Evolutionary conservation across 2,888 invertebrate genomes (phyloP).

Genomic region (Oligia fasciuncula): DNA sequence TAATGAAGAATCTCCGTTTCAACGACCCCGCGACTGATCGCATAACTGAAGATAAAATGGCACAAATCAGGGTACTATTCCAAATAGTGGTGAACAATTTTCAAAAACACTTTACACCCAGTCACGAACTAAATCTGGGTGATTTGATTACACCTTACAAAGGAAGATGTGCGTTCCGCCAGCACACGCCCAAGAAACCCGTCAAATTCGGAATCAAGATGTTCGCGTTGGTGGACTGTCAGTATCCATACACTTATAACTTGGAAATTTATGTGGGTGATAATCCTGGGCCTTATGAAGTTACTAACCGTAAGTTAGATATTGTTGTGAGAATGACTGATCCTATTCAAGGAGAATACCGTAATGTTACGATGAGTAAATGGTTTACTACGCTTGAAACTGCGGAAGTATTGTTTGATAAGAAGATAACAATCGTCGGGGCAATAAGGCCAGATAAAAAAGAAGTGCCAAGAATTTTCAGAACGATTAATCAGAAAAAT

Average conservation of each 20-base stretch:
- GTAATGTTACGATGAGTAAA: constrained; percentile 49
- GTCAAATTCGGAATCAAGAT: constrained; percentile 46
- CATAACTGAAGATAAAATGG: constrained; percentile 45
- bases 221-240: constrained; percentile 54
- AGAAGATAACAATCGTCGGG: constrained; percentile 44
- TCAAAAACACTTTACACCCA: constrained; percentile 52
- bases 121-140: constrained; percentile 47
- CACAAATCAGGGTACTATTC: constrained; percentile 48
- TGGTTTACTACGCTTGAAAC: constrained; percentile 46
- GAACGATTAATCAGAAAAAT: constrained; percentile 30
- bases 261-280: constrained; percentile 53
- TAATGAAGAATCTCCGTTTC: constrained; percentile 56
- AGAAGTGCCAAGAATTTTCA: constrained; percentile 51
- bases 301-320: constrained; percentile 41
- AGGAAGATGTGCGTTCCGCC: constrained; percentile 54
- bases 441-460: constrained; percentile 42
- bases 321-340: constrained; percentile 48
- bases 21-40: constrained; percentile 27
- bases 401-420: constrained; percentile 45
- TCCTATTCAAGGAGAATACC: constrained; percentile 56
- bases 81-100: constrained; percentile 53
- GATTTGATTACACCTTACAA: constrained; percentile 38
- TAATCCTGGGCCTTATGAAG: constrained; percentile 49
- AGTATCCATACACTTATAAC: constrained; percentile 55
- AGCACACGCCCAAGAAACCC: constrained; percentile 42